A percentile compares a stretch with the other conserved stretches of the same genome.
Evolutionary conservation across 2,888 invertebrate species (phyloP).

Genomic region (Pemphredon lugubris): DNA sequence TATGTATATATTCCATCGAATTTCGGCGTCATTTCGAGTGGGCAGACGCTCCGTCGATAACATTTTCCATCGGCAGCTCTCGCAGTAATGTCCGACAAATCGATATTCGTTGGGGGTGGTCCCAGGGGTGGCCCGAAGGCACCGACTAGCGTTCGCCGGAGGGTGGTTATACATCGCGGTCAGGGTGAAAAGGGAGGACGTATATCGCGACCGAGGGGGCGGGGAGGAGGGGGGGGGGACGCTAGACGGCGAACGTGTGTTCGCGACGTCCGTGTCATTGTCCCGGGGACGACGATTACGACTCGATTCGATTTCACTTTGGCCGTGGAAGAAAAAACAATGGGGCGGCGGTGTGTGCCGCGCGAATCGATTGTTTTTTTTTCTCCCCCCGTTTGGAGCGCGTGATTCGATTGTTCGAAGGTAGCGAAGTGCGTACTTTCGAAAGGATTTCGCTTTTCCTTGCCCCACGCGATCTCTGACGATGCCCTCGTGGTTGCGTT

Average conservation of each 20-base stretch:
- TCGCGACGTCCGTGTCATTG: constrained; percentile 53
- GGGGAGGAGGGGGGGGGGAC: constrained; percentile 11
- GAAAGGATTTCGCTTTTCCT: background rate
- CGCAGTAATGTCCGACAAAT: constrained; percentile 60
- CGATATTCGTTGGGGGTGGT: constrained; percentile 55
- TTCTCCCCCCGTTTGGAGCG: background rate
- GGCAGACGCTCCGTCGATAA: constrained; percentile 52
- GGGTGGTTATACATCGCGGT: constrained; percentile 33
- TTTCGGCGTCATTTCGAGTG: constrained; percentile 43
- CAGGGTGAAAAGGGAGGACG: constrained; percentile 45
- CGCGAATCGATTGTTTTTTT: constrained; percentile 21
- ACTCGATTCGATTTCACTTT: constrained; percentile 58
- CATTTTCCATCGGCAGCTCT: constrained; percentile 57
- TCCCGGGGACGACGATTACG: constrained; percentile 47
- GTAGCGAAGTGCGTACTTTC: background rate
- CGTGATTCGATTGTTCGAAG: constrained; percentile 25
- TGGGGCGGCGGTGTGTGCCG: background rate
- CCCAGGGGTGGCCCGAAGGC: constrained; percentile 46
- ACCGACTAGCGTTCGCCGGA: constrained; percentile 45
- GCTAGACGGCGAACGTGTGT: constrained; percentile 39
- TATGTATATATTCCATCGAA: too few species aligned
- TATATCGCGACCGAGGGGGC: too few species aligned
- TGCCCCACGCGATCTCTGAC: too few species aligned
- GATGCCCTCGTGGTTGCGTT: too few species aligned
- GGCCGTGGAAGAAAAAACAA: constrained; percentile 25